Evolutionary conservation across 2,888 invertebrate genomes (phyloP), one percentile per base, ranked within the genome.

Genomic region (Catocala sponsa): DNA sequence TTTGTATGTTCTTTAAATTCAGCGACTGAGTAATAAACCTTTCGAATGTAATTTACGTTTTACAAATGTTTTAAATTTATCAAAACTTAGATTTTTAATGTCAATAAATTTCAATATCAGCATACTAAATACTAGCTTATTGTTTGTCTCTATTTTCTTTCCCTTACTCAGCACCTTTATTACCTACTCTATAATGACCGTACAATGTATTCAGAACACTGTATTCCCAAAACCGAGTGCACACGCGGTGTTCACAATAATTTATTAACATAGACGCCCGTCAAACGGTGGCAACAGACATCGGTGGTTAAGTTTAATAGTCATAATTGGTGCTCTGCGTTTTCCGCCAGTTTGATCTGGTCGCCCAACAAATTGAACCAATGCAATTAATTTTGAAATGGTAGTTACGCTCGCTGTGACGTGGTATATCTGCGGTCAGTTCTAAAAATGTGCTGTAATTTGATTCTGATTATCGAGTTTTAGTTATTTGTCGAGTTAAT

Each of bases 241-340:
- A 15, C 42, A 1, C 42, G 41, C 1, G 32, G 15, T 15, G 42
- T 25, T 12, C 32, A 25, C 32, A 53, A n/a, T 53, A 74, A 67
- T 72, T 64, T 66, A 75, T 64, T 65, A 77, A 74, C 59, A 73
- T 55, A 54, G 62, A 57, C 64, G 55, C 62, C 52, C 59, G 52
- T 79, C 74, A 80, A 78, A 80, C 53, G 68, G 64, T 70, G 60
- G 65, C 62, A 65, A 59, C 76, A 75, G 63, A 65, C 68, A 69
- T 50, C 67, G 49, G 78, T 61, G 83, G 83, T 81, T 72, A 78
- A 73, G 63, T 83, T 79, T 81, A 85, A 83, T 82, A 81, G 78
- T 79, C 79, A 84, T 84, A 84, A 86, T 85, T 83, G 80, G 75
- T 72, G 68, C 79, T 78, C 76, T 80, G 80, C 79, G 73, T 67